phyloP scores from a whole-genome alignment of 1,140 invertebrate species.

The Armadillidium nasatum region DNA sequence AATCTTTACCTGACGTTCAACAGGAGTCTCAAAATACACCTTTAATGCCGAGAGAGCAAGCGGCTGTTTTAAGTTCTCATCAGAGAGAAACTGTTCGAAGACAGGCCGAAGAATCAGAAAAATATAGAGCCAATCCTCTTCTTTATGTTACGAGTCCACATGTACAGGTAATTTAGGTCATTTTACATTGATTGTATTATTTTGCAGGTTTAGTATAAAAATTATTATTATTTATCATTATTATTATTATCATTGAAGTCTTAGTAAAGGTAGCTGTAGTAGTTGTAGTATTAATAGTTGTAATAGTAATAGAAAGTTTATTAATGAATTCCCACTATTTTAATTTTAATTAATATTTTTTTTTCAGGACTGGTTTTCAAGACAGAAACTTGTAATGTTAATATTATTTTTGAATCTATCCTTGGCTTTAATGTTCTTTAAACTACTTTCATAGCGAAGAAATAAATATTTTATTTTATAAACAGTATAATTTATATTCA shows the following conservation, averaged over 20 bases:
- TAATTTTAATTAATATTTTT: slow-evolving; percentile 42
- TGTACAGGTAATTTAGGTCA: slow-evolving; percentile 70
- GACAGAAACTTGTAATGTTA: slow-evolving; percentile 90
- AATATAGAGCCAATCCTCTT: slow-evolving; percentile 85
- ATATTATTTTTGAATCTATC: slow-evolving; percentile 94
- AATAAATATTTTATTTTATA: too few species aligned
- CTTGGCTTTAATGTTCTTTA: slow-evolving; percentile 94
- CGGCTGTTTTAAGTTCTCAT: slow-evolving; percentile 83
- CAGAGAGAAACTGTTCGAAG: slow-evolving; percentile 87
- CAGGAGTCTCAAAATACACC: slow-evolving; percentile 68
- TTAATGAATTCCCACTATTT: too few species aligned
- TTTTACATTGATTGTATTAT: neutral
- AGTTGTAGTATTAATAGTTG: neutral
- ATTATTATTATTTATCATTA: too few species aligned
- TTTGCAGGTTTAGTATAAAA: neutral
- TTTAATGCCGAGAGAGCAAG: slow-evolving; percentile 89
- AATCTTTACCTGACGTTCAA: slow-evolving; percentile 89
- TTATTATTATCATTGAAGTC: neutral
- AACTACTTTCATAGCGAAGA: slow-evolving; percentile 71
- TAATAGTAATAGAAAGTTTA: neutral
- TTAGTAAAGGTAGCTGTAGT: neutral
- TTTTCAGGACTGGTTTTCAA: slow-evolving; percentile 93
- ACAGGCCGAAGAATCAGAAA: slow-evolving; percentile 85
- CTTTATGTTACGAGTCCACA: slow-evolving; percentile 92
- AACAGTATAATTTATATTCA: too few species aligned